Evolutionary conservation across 2,113 vertebrate species (phyloP).

Genomic region (Cygnus atratus): DNA sequence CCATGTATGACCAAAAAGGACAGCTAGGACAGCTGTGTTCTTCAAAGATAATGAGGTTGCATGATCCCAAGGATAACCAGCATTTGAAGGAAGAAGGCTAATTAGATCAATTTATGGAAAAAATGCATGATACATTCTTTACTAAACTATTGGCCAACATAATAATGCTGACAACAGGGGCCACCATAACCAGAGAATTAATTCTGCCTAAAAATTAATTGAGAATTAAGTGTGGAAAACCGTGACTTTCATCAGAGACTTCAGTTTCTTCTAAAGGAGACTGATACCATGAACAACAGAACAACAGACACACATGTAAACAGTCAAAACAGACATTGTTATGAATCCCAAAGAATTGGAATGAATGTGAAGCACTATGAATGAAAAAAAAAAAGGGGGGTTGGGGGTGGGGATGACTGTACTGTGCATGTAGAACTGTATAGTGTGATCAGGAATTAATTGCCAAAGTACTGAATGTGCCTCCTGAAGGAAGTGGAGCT

Average conservation of each 20-base stretch:
- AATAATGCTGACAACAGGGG: background rate
- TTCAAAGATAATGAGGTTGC: background rate
- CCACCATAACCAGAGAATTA: background rate
- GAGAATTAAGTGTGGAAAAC: background rate
- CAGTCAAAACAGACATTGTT: background rate
- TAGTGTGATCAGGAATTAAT: background rate
- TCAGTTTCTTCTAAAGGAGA: background rate
- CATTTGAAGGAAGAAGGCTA: background rate
- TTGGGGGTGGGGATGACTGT: too few relatives aligned
- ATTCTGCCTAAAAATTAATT: background rate
- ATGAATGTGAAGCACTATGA: background rate
- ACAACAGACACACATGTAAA: background rate
- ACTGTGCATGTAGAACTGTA: background rate
- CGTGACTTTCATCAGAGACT: background rate
- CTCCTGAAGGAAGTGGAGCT: background rate
- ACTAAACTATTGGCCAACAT: background rate
- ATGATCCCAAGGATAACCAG: background rate
- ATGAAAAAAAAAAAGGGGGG: background rate
- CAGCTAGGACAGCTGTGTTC: background rate
- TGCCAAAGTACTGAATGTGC: background rate
- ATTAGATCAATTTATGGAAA: background rate
- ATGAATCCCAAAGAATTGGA: background rate
- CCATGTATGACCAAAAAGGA: background rate
- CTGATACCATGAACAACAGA: rapidly evolving
- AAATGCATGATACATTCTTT: background rate